Evolutionary conservation across 2,113 vertebrate genomes (phyloP).

Genomic region (Tetrax tetrax): DNA sequence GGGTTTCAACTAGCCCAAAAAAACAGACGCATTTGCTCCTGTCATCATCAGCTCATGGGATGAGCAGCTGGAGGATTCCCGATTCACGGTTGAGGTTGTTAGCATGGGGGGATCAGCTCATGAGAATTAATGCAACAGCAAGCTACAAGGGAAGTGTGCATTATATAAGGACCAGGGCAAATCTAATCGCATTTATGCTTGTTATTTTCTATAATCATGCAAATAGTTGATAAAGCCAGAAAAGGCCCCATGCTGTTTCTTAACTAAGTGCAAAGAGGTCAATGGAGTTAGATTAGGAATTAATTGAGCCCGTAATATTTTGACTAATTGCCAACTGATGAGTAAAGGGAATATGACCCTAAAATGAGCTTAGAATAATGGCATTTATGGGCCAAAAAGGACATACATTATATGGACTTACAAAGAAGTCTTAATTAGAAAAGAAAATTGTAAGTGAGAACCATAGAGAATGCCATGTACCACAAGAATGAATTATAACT

Average conservation of each 20-base stretch:
- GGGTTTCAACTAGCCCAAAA: not conserved
- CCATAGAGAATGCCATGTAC: not conserved
- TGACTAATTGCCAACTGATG: not conserved
- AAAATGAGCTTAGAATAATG: not conserved
- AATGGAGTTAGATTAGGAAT: not conserved
- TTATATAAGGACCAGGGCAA: not conserved
- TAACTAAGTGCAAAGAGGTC: not conserved
- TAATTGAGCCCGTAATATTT: not conserved
- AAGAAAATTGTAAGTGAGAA: not conserved
- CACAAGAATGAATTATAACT: not conserved
- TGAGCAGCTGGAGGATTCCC: not conserved
- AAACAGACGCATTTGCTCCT: not conserved
- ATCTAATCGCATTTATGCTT: not conserved
- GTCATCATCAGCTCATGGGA: not conserved
- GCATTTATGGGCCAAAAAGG: not conserved
- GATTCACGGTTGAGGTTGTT: not conserved
- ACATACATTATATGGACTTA: not conserved
- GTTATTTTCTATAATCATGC: not conserved
- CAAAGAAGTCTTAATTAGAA: not conserved
- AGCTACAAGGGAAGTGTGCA: not conserved
- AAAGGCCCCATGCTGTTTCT: fast-evolving
- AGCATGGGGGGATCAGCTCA: not conserved
- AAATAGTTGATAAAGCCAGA: not conserved
- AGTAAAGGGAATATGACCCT: not conserved
- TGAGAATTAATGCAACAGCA: not conserved